Evolutionary conservation across 2,888 invertebrate genomes (phyloP).

Genomic region (Drosophila leonis): DNA sequence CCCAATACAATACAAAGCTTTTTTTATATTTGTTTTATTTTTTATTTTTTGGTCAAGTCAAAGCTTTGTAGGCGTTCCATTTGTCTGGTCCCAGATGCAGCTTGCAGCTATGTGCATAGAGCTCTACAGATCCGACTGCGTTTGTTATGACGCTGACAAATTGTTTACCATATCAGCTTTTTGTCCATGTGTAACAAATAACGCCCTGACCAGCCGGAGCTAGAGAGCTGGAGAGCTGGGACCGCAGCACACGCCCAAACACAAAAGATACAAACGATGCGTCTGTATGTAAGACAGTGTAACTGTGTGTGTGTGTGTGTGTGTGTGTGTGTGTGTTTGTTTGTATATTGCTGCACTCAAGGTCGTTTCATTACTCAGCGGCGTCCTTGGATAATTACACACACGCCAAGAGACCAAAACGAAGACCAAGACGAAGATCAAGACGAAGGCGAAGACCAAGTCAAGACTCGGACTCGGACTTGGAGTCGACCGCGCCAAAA

Average conservation of each 20-base stretch:
- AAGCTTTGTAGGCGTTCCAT: slow-evolving; percentile 58
- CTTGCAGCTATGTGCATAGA: slow-evolving; percentile 21
- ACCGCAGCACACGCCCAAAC: slow-evolving; percentile 67
- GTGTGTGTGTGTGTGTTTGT: slow-evolving; percentile 21
- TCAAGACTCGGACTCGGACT: background rate
- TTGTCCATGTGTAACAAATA: slow-evolving; percentile 78
- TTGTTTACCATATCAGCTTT: slow-evolving; percentile 77
- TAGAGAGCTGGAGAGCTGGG: slow-evolving; percentile 20
- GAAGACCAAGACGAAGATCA: slow-evolving; percentile 48
- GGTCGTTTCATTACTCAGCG: slow-evolving; percentile 82
- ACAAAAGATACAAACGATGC: slow-evolving; percentile 49
- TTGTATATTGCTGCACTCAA: slow-evolving; percentile 72
- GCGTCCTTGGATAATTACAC: slow-evolving; percentile 83
- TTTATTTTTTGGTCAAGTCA: slow-evolving; percentile 37
- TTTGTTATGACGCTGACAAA: slow-evolving; percentile 75
- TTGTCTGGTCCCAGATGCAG: slow-evolving; percentile 49
- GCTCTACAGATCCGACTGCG: slow-evolving; percentile 21
- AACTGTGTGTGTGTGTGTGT: slow-evolving; percentile 5
- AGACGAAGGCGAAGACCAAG: slow-evolving; percentile 8
- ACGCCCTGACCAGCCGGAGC: slow-evolving; percentile 47
- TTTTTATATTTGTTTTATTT: slow-evolving; percentile 50
- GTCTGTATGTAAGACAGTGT: slow-evolving; percentile 33
- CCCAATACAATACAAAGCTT: slow-evolving; percentile 38
- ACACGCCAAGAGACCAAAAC: slow-evolving; percentile 70
- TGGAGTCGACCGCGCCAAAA: slow-evolving; percentile 45